phyloP scores from a whole-genome alignment of 2,888 invertebrate genomes.

The Dorcus hopei region DNA sequence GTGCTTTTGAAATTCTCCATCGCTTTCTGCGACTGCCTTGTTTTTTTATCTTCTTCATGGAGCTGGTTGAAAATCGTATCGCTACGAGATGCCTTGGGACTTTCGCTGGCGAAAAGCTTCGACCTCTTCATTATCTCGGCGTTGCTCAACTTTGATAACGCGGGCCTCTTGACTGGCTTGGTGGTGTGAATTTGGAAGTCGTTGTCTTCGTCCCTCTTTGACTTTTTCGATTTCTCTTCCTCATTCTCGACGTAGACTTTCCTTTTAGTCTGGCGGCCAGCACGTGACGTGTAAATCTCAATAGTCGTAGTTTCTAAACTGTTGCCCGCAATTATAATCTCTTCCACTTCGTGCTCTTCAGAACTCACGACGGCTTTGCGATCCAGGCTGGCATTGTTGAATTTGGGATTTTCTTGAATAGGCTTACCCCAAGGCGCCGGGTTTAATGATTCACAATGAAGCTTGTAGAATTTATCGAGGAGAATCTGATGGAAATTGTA shows the following conservation, averaged over 20 bases:
- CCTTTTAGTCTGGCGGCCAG: constrained; percentile 23
- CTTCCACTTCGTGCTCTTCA: constrained; percentile 7
- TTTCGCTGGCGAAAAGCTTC: constrained; percentile 12
- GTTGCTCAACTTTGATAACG: constrained; percentile 10
- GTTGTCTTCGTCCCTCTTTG: constrained; percentile 15
- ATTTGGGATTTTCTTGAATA: constrained; percentile 12
- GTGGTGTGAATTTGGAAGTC: constrained; percentile 4
- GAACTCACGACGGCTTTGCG: constrained; percentile 2
- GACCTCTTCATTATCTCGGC: constrained; percentile 19
- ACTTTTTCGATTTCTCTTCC: constrained; percentile 12
- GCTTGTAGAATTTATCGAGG: constrained; percentile 12
- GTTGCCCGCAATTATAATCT: constrained; percentile 2
- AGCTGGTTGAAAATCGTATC: constrained; percentile 22
- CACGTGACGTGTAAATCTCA: constrained; percentile 14
- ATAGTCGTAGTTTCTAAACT: background rate
- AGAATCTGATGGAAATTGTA: constrained; percentile 14
- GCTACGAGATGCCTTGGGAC: constrained; percentile 4
- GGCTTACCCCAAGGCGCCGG: constrained; percentile 20
- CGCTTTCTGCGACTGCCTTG: background rate
- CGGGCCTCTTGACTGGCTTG: constrained; percentile 3
- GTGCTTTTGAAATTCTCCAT: constrained; percentile 8
- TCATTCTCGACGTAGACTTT: constrained; percentile 19
- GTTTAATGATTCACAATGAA: constrained; percentile 14
- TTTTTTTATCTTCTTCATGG: constrained; percentile 10
- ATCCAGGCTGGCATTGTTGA: constrained; percentile 16